Base-by-base conservation (phyloP, 2,797 vertebrate genomes). In the Todus mexicanus region DNA sequence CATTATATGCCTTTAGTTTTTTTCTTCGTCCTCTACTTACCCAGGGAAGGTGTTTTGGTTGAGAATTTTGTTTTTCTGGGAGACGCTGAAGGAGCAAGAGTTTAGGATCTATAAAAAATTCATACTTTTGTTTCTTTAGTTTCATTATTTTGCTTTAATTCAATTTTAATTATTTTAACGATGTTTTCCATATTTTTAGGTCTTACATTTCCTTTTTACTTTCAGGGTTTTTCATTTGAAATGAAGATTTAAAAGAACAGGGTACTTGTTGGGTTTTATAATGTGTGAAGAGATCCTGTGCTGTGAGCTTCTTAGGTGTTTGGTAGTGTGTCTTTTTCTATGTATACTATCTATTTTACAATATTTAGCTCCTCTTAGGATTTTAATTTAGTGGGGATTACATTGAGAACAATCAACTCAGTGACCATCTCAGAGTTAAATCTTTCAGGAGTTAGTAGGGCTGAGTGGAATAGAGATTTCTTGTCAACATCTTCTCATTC, bases 51-150 rank as follows among this genome's bases (percentile, higher is more conserved):
- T n/a, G n/a, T n/a, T n/a, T n/a, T n/a, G n/a, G n/a, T n/a, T n/a
- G n/a, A n/a, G n/a, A n/a, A n/a, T n/a, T n/a, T n/a, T n/a, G 0
- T 9, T 37, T 69, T 68, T 42, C 19, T 13, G 25, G 14, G 23
- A 53, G 29, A 50, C 2, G 16, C 3, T 26, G 18, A 72, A 65
- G 17, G 35, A 61, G 5, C 7, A 69, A 51, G 19, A 72, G 2
- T 37, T 65, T 61, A 86, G 38, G 11, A 73, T 66, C n/a, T 74
- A 42, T 27, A 12, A 69, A 72, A 57, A 9, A n/a, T 11, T 29
- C 4, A 12, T 66, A 18, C 4, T 50, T 92, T 63, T 59, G 8
- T 77, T 86, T 63, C 31, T 77, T 83, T 65, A n/a, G 12, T 72
- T 77, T 48, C 9, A 25, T 37, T 5, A 18, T 13, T 76, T 64